A percentile compares a stretch with the other conserved stretches of the same genome.
Conservation (phyloP, 2,888 invertebrate species). For the Epirrita christyi region DNA sequence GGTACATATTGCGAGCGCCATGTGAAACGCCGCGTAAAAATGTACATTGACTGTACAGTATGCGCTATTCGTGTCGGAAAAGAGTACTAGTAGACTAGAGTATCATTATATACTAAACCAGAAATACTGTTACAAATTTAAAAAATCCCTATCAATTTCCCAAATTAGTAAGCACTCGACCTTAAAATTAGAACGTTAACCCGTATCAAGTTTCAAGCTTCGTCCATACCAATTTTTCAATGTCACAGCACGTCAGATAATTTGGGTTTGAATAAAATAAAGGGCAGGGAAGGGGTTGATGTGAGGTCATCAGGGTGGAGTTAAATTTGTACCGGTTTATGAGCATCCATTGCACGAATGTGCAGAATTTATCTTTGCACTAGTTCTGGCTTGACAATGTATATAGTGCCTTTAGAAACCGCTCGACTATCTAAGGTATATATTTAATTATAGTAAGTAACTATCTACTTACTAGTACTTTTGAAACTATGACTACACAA, state of each 20-base stretch:
- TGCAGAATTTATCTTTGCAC: too few species aligned
- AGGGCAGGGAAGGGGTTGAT: constrained; percentile 59
- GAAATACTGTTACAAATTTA: constrained; percentile 14
- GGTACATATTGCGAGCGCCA: too few species aligned
- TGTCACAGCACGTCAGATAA: constrained; percentile 51
- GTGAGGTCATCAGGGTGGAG: constrained; percentile 68
- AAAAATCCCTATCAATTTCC: background rate
- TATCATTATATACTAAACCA: background rate
- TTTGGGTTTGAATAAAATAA: constrained; percentile 58
- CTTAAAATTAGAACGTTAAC: constrained; percentile 27
- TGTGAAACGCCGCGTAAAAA: too few species aligned
- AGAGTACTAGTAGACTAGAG: too few species aligned
- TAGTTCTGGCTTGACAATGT: too few species aligned
- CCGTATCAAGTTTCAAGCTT: constrained; percentile 38
- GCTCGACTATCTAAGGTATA: too few species aligned
- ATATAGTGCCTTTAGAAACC: too few species aligned
- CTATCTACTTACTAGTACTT: too few species aligned
- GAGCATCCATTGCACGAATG: background rate
- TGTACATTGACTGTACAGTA: too few species aligned
- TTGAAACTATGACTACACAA: too few species aligned
- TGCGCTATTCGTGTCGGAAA: too few species aligned
- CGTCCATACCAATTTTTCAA: constrained; percentile 53
- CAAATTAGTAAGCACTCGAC: constrained; percentile 20
- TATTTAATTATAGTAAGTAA: too few species aligned
- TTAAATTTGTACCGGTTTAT: constrained; percentile 59